phyloP scores from a whole-genome alignment of 2,113 vertebrate genomes.

The Syngnathus floridae region DNA sequence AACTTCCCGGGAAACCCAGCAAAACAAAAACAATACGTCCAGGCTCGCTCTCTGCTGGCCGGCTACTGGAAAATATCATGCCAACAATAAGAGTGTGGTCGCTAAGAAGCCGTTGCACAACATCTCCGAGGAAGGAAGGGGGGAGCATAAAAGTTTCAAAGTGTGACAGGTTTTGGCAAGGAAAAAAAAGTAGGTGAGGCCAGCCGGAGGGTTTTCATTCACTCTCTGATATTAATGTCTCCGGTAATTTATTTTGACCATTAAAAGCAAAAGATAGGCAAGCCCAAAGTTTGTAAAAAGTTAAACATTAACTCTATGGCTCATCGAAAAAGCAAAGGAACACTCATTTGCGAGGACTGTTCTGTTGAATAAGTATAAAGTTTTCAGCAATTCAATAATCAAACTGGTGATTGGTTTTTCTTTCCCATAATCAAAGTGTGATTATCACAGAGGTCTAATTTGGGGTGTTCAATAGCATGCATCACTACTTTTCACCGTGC shows the following conservation, averaged over 20 bases:
- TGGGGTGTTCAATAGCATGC: too few species aligned
- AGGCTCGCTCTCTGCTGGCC: slow-evolving; percentile 5
- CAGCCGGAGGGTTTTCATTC: neutral
- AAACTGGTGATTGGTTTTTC: too few species aligned
- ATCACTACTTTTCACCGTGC: too few species aligned
- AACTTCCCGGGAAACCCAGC: slow-evolving; percentile 53
- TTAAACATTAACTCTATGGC: too few species aligned
- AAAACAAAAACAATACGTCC: slow-evolving; percentile 49
- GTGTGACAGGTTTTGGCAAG: slow-evolving; percentile 6
- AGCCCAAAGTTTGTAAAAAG: neutral
- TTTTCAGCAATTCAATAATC: too few species aligned
- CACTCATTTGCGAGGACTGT: too few species aligned
- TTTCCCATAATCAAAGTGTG: too few species aligned
- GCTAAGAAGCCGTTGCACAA: slow-evolving; percentile 45
- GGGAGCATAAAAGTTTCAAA: slow-evolving; percentile 10
- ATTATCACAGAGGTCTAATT: too few species aligned
- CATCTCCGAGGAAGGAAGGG: neutral
- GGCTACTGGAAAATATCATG: slow-evolving; percentile 37
- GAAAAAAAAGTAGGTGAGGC: slow-evolving; percentile 8
- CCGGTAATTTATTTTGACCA: neutral
- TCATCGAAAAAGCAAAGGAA: too few species aligned
- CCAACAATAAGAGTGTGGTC: slow-evolving; percentile 28
- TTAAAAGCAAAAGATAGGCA: neutral
- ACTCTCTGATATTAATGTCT: neutral
- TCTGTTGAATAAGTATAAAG: too few species aligned